Base-by-base conservation (phyloP, 1,140 invertebrate species). In the Euura lappo region DNA sequence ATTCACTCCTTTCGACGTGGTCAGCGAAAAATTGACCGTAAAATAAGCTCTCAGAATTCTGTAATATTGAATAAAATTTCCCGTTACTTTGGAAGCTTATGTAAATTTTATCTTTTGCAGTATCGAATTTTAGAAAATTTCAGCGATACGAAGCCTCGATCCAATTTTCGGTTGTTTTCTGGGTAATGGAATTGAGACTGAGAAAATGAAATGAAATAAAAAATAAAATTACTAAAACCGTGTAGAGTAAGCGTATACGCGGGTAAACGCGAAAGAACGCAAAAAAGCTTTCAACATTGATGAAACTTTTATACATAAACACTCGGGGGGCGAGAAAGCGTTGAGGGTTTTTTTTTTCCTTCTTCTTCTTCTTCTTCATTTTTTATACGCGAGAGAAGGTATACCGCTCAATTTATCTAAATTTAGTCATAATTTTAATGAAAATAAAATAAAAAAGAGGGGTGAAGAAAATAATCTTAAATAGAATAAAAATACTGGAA, bases 241-340 rank as follows among this genome's bases (percentile, higher is more conserved):
- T n/a, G 8, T n/a, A 60, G 8, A n/a, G 51, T 3, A n/a, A 8
- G 8, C 10, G 51, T 28, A 28, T 28, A 28, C 28, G 28, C 28
- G 28, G 51, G 51, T 60, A 60, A 60, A 60, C 51, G 60, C 8
- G 66, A 8, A 28, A 68, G 13, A 68, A 68, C 66, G 66, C 66
- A 68, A 68, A 68, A 68, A 68, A 68, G 66, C 66, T 68, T 68
- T 68, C 44, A 68, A 68, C 66, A 44, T 68, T 44, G 66, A 68
- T 68, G 66, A 68, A 68, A 68, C 13, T 68, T 68, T 68, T 42
- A 68, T 68, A 44, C 66, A 42, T 60, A 60, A 60, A 60, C 51
- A 60, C 66, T 44, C 44, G 66, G 11, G 66, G 28, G 44, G 42
- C 8, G 66, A 28, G 28, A 28, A 28, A 28, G 28, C 28, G 28